Evolutionary conservation across 2,888 invertebrate species (phyloP), one percentile per base, ranked within the genome.

Genomic region (Drosophila gaucha): DNA sequence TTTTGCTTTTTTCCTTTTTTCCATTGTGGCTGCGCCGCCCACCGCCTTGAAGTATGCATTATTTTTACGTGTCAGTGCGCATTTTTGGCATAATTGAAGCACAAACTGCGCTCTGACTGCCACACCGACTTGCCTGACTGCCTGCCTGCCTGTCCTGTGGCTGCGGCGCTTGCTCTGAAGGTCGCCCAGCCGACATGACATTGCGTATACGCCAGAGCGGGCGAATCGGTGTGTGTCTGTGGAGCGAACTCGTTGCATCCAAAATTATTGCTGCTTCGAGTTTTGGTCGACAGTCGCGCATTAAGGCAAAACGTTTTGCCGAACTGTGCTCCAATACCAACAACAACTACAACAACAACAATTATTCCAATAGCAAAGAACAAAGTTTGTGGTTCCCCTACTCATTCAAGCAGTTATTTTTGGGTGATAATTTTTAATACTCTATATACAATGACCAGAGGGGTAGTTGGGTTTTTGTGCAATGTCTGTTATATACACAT

Each of bases 41-140:
- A 35, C 35, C 84, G 87, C 85, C 83, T 87, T 84, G 69, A 82
- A 84, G 83, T 87, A 87, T 87, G 83, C 87, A 84, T 86, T 86
- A 83, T 83, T 86, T 83, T 83, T 83, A 83, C 82, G 82, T 83
- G 82, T 83, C 82, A 83, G 86, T 86, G 82, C 82, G 80, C 82
- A 83, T 83, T 82, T 82, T 83, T 84, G 82, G 82, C 84, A 83
- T 83, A 83, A 83, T 83, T 83, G 86, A 82, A 82, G 78, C 80
- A 83, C 80, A 82, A 82, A 82, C 86, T 85, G 80, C 59, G 55
- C 66, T 63, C 59, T 52, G 59, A 44, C 43, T 44, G 28, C 28
- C 28, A 2, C 28, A 8, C 28, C n/a, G n/a, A n/a, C n/a, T n/a
- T 60, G 74, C 47, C 55, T 56, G 56, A 5, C 22, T 22, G 41